A percentile compares a stretch with the other conserved stretches of the same genome.
These are phyloP conservation scores for Nannoperca obscura DNA, from an alignment of 2,797 vertebrate genomes.

Conservation along the genomic window DNA sequence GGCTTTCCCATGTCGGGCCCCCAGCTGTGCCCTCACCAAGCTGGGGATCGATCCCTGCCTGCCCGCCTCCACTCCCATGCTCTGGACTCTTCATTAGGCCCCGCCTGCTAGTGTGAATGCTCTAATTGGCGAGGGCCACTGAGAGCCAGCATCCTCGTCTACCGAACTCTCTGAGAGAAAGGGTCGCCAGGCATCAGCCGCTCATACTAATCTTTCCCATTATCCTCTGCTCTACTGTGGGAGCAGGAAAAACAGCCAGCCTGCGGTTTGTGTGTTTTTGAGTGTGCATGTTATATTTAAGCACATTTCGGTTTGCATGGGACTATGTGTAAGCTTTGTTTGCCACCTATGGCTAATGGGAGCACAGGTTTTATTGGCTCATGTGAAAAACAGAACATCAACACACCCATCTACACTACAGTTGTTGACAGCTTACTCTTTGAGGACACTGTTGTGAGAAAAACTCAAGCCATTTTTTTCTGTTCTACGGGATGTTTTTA, in stretches of 20 bases:
- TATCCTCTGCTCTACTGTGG: constrained; percentile 78
- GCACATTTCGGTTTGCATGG: constrained; percentile 33
- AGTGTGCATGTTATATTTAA: constrained; percentile 29
- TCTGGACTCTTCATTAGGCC: constrained; percentile 80
- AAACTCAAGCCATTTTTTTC: constrained; percentile 7
- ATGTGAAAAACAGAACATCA: constrained; percentile 46
- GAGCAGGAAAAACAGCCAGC: constrained; percentile 78
- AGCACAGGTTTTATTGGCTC: constrained; percentile 27
- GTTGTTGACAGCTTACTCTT: constrained; percentile 32
- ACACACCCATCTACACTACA: constrained; percentile 7
- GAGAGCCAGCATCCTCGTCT: constrained; percentile 82
- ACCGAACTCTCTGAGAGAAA: constrained; percentile 58
- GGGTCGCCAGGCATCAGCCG: constrained; percentile 76
- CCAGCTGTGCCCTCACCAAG: constrained; percentile 67
- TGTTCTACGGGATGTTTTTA: constrained; percentile 49
- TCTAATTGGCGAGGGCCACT: constrained; percentile 85
- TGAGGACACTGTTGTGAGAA: not conserved
- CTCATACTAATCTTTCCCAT: constrained; percentile 86
- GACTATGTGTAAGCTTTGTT: constrained; percentile 42
- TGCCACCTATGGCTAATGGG: constrained; percentile 37
- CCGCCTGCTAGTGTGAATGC: constrained; percentile 62
- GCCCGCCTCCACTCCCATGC: constrained; percentile 63
- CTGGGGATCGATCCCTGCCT: constrained; percentile 74
- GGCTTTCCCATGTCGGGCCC: constrained; percentile 55
- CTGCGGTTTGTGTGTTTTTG: constrained; percentile 30